Conservation (phyloP, 2,888 invertebrate species). For the Halocaridina rubra region DNA sequence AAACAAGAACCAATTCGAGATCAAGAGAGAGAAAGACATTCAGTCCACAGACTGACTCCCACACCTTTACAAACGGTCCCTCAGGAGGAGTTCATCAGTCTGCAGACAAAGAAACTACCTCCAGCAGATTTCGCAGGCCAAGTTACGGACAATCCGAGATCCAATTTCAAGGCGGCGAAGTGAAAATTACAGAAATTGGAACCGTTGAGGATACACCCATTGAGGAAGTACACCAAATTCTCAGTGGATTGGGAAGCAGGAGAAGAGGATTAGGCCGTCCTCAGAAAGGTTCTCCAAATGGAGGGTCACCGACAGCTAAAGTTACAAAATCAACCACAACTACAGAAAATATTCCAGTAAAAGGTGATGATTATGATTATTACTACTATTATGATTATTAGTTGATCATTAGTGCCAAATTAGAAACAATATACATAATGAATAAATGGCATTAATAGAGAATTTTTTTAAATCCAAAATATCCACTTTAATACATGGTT, state of each 20-base stretch:
- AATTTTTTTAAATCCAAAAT: too few species aligned
- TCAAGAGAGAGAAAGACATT: background rate
- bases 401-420: background rate
- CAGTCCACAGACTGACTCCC: background rate
- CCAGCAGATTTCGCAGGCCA: constrained; percentile 12
- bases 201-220: constrained; percentile 57
- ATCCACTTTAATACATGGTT: too few species aligned
- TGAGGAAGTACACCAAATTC: constrained; percentile 41
- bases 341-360: background rate
- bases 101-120: background rate
- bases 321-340: background rate
- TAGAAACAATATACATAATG: too few species aligned
- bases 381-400: constrained; percentile 35
- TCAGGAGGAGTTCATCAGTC: background rate
- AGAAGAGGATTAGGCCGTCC: constrained; percentile 53
- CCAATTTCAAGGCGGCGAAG: constrained; percentile 24
- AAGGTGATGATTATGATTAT: constrained; percentile 28
- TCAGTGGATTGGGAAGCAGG: constrained; percentile 53
- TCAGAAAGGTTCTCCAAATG: background rate
- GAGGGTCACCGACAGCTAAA: background rate
- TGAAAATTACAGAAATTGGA: constrained; percentile 48
- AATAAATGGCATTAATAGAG: too few species aligned
- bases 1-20: background rate
- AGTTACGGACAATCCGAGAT: constrained; percentile 31
- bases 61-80: background rate